phyloP scores from a whole-genome alignment of 2,797 vertebrate genomes.

The Oophaga sylvatica region DNA sequence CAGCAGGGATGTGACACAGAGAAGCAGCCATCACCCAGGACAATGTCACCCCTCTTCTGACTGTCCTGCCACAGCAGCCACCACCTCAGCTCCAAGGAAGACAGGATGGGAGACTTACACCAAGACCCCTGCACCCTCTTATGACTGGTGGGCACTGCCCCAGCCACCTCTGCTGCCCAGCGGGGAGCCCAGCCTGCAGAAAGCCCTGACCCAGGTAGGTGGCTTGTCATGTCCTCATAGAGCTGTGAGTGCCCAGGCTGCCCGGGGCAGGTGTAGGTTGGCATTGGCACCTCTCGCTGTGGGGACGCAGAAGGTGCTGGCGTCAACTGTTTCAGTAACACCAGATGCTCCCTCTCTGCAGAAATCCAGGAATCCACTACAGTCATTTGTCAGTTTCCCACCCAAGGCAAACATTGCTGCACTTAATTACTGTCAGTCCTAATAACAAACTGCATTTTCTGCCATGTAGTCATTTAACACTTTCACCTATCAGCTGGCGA shows the following conservation, averaged over 20 bases:
- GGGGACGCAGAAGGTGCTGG: constrained; percentile 5
- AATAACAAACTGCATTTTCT: constrained; percentile 12
- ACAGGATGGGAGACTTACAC: constrained; percentile 31
- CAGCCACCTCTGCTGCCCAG: background rate
- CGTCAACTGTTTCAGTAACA: background rate
- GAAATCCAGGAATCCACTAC: background rate
- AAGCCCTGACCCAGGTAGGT: constrained; percentile 49
- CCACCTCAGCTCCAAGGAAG: constrained; percentile 4
- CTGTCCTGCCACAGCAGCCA: background rate
- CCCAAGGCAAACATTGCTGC: constrained; percentile 25
- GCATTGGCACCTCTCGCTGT: constrained; percentile 18
- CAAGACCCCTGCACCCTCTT: background rate
- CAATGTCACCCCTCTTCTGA: constrained; percentile 37
- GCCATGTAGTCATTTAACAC: constrained; percentile 28
- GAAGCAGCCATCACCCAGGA: constrained; percentile 39
- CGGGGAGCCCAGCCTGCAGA: constrained; percentile 27
- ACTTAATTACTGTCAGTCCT: constrained; percentile 27
- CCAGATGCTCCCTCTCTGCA: constrained; percentile 39
- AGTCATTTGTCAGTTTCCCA: constrained; percentile 48
- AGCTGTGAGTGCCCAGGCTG: background rate
- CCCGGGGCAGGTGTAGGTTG: background rate
- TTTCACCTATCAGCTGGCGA: constrained; percentile 35
- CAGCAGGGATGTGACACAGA: constrained; percentile 53
- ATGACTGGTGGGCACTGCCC: constrained; percentile 27
- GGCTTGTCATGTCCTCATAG: background rate